Conservation (phyloP, 2,113 vertebrate genomes). For the Lasiurus borealis region DNA sequence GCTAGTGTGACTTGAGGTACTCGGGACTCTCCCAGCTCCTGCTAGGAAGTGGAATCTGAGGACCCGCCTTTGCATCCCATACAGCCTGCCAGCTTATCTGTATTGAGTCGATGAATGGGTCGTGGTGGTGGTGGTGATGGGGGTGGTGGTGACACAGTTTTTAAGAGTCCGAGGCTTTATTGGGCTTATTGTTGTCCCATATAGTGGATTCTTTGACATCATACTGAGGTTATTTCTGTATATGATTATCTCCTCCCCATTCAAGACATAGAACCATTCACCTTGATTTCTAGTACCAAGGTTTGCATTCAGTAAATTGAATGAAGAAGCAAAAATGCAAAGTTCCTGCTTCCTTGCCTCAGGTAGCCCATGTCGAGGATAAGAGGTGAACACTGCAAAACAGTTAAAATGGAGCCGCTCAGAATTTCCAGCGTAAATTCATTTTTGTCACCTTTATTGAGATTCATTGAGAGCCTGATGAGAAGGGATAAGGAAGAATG, state of each 20-base stretch:
- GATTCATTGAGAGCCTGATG: neutral
- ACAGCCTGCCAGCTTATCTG: neutral
- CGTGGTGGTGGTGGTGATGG: too few species aligned
- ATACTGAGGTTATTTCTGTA: neutral
- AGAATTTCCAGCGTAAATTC: neutral
- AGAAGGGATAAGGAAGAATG: neutral
- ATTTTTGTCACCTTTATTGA: neutral
- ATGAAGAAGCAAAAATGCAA: conserved; percentile 35
- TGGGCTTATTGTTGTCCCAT: neutral
- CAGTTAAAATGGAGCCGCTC: too few species aligned
- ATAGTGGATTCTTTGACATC: neutral
- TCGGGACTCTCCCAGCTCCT: neutral
- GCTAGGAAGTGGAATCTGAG: neutral
- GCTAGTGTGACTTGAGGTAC: neutral
- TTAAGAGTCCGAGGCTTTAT: neutral
- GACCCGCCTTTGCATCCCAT: neutral
- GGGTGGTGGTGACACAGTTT: neutral
- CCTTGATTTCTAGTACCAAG: neutral
- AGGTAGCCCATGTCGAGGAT: neutral
- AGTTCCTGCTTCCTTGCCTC: conserved; percentile 3
- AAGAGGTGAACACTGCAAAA: neutral
- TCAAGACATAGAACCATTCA: neutral
- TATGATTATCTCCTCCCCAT: neutral
- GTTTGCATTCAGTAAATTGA: neutral
- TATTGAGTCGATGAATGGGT: neutral